phyloP scores from a whole-genome alignment of 2,797 vertebrate species.

The Microchirus variegatus region DNA sequence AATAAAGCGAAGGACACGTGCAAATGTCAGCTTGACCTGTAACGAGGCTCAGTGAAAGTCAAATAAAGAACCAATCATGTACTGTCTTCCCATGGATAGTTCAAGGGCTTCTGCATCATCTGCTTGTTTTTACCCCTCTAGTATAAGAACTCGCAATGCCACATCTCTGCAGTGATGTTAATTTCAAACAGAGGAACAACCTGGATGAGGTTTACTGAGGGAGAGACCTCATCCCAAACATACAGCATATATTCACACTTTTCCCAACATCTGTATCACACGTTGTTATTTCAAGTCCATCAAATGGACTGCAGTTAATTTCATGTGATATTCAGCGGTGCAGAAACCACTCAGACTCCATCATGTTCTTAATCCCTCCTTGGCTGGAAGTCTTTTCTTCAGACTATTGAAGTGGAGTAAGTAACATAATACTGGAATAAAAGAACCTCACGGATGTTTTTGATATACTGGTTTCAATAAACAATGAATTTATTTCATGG shows the following conservation, averaged over 20 bases:
- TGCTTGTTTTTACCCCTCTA: conserved; percentile 12
- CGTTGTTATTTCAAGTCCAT: conserved; percentile 28
- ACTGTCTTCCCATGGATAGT: conserved; percentile 15
- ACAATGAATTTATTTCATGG: conserved; percentile 8
- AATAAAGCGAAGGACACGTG: conserved; percentile 38
- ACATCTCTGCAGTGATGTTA: conserved; percentile 6
- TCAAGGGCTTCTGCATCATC: conserved; percentile 13
- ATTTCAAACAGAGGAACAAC: conserved; percentile 38
- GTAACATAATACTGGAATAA: conserved; percentile 45
- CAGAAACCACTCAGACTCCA: conserved; percentile 32
- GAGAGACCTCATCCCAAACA: conserved; percentile 27
- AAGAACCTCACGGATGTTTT: conserved; percentile 27
- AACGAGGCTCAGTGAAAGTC: conserved; percentile 17
- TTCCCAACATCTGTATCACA: conserved; percentile 37
- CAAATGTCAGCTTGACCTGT: conserved; percentile 42
- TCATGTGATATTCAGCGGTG: conserved; percentile 39
- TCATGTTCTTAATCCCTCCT: conserved; percentile 27
- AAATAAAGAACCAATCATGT: conserved; percentile 8
- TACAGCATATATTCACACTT: conserved; percentile 27
- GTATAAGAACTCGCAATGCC: conserved; percentile 2
- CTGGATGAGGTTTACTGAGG: too few relatives aligned
- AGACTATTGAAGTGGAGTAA: conserved; percentile 25
- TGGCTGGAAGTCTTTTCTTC: conserved; percentile 25
- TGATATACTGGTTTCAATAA: conserved; percentile 8
- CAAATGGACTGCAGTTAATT: conserved; percentile 34